Evolutionary conservation across 2,113 vertebrate genomes (phyloP).

Genomic region (Myotis brandtii): DNA sequence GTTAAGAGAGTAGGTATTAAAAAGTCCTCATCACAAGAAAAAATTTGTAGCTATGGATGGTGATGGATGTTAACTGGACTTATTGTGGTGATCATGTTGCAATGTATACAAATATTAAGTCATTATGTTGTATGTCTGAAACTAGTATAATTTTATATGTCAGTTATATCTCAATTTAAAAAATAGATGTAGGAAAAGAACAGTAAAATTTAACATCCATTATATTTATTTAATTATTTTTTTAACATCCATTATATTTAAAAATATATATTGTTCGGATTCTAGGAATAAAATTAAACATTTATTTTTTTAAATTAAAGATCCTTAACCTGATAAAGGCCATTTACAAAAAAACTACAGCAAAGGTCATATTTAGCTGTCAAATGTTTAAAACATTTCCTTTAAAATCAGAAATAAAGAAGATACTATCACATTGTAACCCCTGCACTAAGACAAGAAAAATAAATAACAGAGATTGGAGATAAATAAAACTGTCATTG

Average conservation of each 20-base stretch:
- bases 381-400: slow-evolving; percentile 24
- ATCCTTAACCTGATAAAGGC: slow-evolving; percentile 20
- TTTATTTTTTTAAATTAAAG: slow-evolving; percentile 1
- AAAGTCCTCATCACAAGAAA: background rate
- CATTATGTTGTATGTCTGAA: background rate
- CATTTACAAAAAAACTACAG: background rate
- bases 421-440: background rate
- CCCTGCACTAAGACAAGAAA: slow-evolving; percentile 52
- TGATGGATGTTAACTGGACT: background rate
- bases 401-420: slow-evolving; percentile 19
- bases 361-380: slow-evolving; percentile 11
- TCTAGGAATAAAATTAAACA: slow-evolving; percentile 38
- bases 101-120: background rate
- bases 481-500: background rate
- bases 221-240: background rate
- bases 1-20: background rate
- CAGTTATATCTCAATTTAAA: background rate
- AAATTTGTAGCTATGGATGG: background rate
- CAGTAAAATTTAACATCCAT: background rate
- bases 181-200: background rate
- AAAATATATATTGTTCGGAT: background rate
- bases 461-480: background rate
- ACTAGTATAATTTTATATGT: background rate
- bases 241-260: background rate
- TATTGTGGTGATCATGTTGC: background rate